Evolutionary conservation across 2,797 vertebrate species (phyloP), one percentile per base, ranked within the genome.

Genomic region (Coranthus polyacanthus): DNA sequence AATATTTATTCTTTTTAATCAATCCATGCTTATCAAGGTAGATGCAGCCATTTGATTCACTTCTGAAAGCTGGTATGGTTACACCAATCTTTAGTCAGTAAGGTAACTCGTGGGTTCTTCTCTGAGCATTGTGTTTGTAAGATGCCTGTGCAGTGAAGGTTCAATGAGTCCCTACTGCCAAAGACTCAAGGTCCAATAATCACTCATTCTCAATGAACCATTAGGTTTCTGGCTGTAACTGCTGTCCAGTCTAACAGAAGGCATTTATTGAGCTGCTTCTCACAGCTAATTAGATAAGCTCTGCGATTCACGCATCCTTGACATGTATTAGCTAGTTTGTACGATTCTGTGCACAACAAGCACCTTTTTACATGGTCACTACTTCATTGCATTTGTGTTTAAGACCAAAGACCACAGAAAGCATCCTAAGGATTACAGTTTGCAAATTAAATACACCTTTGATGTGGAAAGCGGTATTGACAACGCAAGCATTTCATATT

Each of bases 211-310:
- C 82, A 87, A 84, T 84, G 81, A 92, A 73, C 87, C 90, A 89
- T 93, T 91, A 91, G 77, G 66, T 74, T 83, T 84, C 68, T 81
- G 52, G 79, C 74, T 89, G 62, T 76, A 91, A 80, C 75, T 81
- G 84, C 75, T 42, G 72, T 75, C 78, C 86, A 79, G 73, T 79
- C 82, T 60, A 64, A 84, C 86, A 83, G 67, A 81, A 79, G 86
- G 79, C 75, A 67, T 80, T 90, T 90, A 93, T 85, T 83, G 89
- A 93, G 88, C 88, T 63, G 71, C 86, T 74, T 85, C 85, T 86
- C 78, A 11, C 63, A 75, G 83, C 83, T 93, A 93, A 94, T 92
- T 92, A 89, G 88, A 88, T 66, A 60, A 61, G 80, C 59, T 69
- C 69, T 76, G 83, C 85, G 88, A 79, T 92, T 91, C 69, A 80